phyloP scores from a whole-genome alignment of 2,888 invertebrate species.

The Lepidochrysops patricia region DNA sequence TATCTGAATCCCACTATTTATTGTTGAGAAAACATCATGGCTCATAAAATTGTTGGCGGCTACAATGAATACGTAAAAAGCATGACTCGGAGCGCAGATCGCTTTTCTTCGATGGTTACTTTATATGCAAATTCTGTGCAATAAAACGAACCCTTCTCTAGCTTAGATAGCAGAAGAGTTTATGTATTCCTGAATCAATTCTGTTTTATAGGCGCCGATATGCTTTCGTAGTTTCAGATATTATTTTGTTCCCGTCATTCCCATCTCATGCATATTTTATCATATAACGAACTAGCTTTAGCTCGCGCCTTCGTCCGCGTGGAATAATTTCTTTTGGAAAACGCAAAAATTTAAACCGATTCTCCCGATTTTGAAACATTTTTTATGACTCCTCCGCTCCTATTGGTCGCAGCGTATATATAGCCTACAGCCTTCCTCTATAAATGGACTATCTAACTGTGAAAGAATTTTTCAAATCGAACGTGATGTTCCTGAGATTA shows the following conservation, averaged over 20 bases:
- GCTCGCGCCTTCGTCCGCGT: no score
- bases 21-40: conserved; percentile 59
- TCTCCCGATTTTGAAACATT: no score
- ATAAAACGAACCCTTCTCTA: conserved; percentile 74
- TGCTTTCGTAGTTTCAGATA: conserved; percentile 49
- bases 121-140: conserved; percentile 72
- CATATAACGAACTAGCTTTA: no score
- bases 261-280: neutral
- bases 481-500: no score
- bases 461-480: no score
- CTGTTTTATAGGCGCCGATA: conserved; percentile 70
- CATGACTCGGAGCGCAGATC: conserved; percentile 61
- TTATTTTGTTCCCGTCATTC: neutral
- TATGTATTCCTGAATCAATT: conserved; percentile 71
- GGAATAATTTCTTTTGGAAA: no score
- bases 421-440: no score
- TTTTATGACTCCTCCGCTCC: no score
- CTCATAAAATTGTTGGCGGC: conserved; percentile 55
- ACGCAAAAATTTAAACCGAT: no score
- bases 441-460: no score
- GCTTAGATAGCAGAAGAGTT: conserved; percentile 61
- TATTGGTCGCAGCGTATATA: no score
- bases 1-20: conserved; percentile 44
- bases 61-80: conserved; percentile 71
- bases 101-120: conserved; percentile 75